Base-by-base conservation (phyloP, 2,888 invertebrate genomes). In the Beris morrisii region DNA sequence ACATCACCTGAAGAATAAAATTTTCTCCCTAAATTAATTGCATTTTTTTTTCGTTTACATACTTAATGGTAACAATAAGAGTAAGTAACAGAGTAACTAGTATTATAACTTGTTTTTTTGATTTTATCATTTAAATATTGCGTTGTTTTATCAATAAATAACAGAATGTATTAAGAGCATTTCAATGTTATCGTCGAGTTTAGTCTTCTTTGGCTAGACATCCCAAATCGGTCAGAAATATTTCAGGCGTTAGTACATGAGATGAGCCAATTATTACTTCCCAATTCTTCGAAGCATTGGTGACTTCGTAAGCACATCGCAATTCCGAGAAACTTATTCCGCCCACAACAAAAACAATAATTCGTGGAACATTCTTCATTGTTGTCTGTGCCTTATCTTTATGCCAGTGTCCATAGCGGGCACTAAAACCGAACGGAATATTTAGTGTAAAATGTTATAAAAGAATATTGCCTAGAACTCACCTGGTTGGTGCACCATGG, bases 321-420 rank as follows among this genome's bases (percentile, higher is more conserved):
- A 99, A 94, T 84, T 99, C 98, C 0, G 97, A 97, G 84, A 95
- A 97, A 72, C 92, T 91, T 32, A 93, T 87, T 73, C 99, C 99
- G 70, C 99, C 99, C 70, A 99, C 93, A 70, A 99, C 87, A 81
- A 97, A 99, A 30, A 99, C 92, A 72, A 99, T 90, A 32, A 99
- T 83, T 43, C 99, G 90, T 44, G 99, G 98, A 30, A 98, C 95
- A 78, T 96, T 96, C 81, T 96, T 95, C 68, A 95, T 89, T 38
- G 95, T 93, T 74, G 92, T 89, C 77, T 93, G 93, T 12, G 94
- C 93, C 77, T 97, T 95, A 75, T 98, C 97, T 82, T 97, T 97
- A 82, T 99, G 98, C 98, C 99, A 99, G 76, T 98, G 97, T 11
- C 98, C 98, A 77, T 99, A 99, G 50, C 99, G 90, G 30, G 93